phyloP scores from a whole-genome alignment of 1,140 invertebrate genomes.

The Spodoptera frugiperda region DNA sequence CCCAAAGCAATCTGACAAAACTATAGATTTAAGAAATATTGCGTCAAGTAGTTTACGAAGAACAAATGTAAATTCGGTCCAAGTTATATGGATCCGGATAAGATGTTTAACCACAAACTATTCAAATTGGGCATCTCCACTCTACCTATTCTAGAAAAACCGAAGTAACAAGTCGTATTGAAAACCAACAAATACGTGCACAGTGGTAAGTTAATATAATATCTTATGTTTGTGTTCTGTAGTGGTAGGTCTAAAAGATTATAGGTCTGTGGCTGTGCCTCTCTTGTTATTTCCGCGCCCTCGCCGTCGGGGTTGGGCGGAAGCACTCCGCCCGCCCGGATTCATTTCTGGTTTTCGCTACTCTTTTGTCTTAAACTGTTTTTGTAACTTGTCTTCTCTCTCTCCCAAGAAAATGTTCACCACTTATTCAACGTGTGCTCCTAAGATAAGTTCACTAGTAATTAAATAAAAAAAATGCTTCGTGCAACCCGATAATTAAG shows the following conservation, averaged over 20 bases:
- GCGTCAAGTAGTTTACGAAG: too few relatives aligned
- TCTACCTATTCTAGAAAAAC: too few relatives aligned
- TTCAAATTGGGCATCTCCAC: too few relatives aligned
- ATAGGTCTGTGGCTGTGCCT: slow-evolving; percentile 58
- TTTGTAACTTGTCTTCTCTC: slow-evolving; percentile 78
- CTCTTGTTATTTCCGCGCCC: slow-evolving; percentile 66
- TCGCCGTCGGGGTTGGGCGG: slow-evolving; percentile 64
- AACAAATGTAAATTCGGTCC: too few relatives aligned
- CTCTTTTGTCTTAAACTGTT: slow-evolving; percentile 83
- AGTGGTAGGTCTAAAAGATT: background rate
- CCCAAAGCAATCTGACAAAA: too few relatives aligned
- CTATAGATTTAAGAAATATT: too few relatives aligned
- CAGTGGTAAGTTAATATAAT: background rate
- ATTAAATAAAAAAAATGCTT: slow-evolving; percentile 41
- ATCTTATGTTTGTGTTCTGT: background rate
- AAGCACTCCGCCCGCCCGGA: slow-evolving; percentile 72
- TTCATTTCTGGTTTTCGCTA: slow-evolving; percentile 84
- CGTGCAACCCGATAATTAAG: slow-evolving; percentile 26
- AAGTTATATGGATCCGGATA: too few relatives aligned
- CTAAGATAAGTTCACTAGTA: slow-evolving; percentile 42
- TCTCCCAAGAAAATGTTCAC: slow-evolving; percentile 72
- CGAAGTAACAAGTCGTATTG: background rate
- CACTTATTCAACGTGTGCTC: slow-evolving; percentile 59
- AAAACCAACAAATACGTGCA: background rate
- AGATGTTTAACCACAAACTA: too few relatives aligned